Evolutionary conservation across 2,113 vertebrate species (phyloP).

Genomic region (Galbula dea): DNA sequence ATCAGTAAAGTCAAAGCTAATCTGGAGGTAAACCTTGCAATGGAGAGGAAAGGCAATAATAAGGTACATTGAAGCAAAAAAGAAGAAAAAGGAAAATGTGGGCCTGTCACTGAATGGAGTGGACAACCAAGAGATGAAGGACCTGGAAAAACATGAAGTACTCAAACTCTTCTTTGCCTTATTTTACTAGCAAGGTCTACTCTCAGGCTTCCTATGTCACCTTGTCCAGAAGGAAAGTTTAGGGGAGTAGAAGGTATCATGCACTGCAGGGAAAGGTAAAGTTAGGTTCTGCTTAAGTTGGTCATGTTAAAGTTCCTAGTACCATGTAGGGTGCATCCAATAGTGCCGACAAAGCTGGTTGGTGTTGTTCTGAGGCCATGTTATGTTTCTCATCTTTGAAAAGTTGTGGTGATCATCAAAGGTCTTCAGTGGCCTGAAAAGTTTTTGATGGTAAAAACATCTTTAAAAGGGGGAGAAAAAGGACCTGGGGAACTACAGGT

Average conservation of each 20-base stretch:
- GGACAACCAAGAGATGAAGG: not conserved
- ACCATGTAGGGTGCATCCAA: not conserved
- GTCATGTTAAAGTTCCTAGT: not conserved
- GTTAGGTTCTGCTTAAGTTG: not conserved
- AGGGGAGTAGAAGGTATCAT: not conserved
- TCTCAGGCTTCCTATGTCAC: not conserved
- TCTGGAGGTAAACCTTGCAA: not conserved
- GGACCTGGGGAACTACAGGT: not conserved
- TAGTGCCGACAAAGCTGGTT: not conserved
- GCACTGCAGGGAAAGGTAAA: not conserved
- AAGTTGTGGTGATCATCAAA: not conserved
- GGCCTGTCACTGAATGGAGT: not conserved
- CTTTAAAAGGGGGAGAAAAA: not conserved
- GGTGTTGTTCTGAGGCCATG: not conserved
- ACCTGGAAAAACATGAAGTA: not conserved
- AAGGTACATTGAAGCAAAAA: not conserved
- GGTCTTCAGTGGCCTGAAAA: not conserved
- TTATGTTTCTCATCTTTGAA: not conserved
- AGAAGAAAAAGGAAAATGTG: not conserved
- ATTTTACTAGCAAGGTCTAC: not conserved
- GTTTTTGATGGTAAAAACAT: not conserved
- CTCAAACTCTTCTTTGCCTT: not conserved
- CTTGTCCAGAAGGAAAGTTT: not conserved
- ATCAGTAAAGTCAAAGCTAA: not conserved
- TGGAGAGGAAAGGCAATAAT: not conserved